Conservation (phyloP, 2,888 invertebrate genomes). For the Athalia cordata region DNA sequence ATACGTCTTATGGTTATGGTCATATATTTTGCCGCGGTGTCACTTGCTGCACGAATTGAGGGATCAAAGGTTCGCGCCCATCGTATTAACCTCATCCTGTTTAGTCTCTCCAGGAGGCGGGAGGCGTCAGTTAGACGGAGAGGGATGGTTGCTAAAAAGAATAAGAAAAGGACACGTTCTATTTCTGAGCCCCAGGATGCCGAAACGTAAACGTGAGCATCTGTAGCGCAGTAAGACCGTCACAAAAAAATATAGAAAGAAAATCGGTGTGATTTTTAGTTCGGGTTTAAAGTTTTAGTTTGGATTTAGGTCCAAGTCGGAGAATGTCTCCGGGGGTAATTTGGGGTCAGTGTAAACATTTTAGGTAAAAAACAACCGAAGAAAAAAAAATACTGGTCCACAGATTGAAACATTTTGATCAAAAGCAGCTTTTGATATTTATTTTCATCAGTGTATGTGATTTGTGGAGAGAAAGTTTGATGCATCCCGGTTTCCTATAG, state of each 20-base stretch:
- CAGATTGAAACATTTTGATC: no score
- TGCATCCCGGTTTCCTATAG: neutral
- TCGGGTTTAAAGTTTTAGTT: constrained; percentile 39
- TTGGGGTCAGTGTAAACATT: constrained; percentile 39
- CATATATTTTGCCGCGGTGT: neutral
- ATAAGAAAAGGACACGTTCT: constrained; percentile 48
- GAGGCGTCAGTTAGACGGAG: constrained; percentile 41
- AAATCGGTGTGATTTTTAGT: constrained; percentile 50
- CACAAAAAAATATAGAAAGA: constrained; percentile 47
- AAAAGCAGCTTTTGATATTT: no score
- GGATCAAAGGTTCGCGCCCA: constrained; percentile 45
- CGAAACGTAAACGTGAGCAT: constrained; percentile 54
- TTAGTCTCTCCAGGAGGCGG: constrained; percentile 46
- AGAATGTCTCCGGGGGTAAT: constrained; percentile 37
- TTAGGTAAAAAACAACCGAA: neutral
- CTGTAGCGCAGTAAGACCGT: constrained; percentile 44
- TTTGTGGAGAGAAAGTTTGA: no score
- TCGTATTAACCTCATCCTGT: constrained; percentile 47
- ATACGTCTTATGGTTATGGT: neutral
- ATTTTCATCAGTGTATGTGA: no score
- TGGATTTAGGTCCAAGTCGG: constrained; percentile 11
- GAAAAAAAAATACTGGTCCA: no score
- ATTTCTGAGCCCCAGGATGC: constrained; percentile 55
- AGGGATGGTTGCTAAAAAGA: constrained; percentile 25
- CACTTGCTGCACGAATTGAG: constrained; percentile 36